phyloP scores from a whole-genome alignment of 2,888 invertebrate genomes.

The Eustalomyia histrio region DNA sequence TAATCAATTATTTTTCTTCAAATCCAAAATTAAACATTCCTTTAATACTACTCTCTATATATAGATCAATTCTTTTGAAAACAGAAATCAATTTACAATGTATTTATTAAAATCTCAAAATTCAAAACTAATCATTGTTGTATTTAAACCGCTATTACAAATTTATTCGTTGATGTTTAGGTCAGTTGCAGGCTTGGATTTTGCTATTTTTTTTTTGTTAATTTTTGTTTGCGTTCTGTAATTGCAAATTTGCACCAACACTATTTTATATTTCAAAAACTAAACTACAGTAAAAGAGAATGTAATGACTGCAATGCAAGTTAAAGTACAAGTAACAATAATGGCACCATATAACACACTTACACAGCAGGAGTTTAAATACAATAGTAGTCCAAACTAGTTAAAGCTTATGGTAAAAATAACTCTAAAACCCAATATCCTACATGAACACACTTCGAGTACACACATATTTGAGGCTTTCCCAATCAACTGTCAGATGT shows the following conservation, averaged over 20 bases:
- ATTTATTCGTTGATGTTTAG: conserved; percentile 32
- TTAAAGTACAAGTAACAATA: background rate
- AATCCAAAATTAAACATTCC: no score
- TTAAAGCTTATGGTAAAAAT: conserved; percentile 7
- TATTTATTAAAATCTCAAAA: conserved; percentile 42
- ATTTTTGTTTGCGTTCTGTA: conserved; percentile 5
- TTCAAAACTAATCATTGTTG: conserved; percentile 48
- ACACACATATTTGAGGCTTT: conserved; percentile 16
- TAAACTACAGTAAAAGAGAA: conserved; percentile 27
- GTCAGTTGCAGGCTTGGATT: conserved; percentile 36
- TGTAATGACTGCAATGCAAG: background rate
- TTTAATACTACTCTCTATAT: no score
- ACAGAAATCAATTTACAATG: conserved; percentile 9
- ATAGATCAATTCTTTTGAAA: background rate
- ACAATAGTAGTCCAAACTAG: conserved; percentile 4
- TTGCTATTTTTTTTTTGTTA: no score
- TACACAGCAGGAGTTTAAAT: conserved; percentile 7
- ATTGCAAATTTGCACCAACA: conserved; percentile 24
- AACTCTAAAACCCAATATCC: conserved; percentile 47
- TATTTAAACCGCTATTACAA: conserved; percentile 48
- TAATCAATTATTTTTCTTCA: no score
- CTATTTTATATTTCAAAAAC: conserved; percentile 39
- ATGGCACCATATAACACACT: conserved; percentile 8
- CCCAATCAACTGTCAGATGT: no score
- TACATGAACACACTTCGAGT: conserved; percentile 15